Conservation (phyloP, 1,140 invertebrate species). For the Trichomalopsis sarcophagae region DNA sequence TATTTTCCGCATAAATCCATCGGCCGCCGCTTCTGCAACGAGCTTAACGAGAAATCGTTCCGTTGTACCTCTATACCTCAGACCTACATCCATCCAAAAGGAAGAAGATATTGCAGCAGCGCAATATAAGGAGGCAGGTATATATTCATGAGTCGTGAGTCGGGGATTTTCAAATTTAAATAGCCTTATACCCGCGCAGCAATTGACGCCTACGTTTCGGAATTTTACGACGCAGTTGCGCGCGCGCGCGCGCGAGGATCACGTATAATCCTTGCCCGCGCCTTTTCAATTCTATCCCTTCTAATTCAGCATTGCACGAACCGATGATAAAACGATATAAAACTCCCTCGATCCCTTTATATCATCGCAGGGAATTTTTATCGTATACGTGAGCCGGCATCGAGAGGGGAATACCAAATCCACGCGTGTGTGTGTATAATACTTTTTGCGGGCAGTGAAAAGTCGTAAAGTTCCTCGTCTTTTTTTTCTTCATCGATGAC, state of each 20-base stretch:
- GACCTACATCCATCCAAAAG: neutral
- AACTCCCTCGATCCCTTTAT: neutral
- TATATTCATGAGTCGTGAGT: neutral
- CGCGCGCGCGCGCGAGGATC: neutral
- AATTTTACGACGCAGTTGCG: neutral
- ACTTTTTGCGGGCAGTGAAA: neutral
- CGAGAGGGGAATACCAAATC: neutral
- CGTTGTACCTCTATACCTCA: too few species aligned
- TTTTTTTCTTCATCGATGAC: slow-evolving; percentile 27
- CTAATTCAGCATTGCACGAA: slow-evolving; percentile 37
- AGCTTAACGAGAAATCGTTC: too few species aligned
- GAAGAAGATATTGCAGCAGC: neutral
- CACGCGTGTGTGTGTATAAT: neutral
- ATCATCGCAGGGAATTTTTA: neutral
- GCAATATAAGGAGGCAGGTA: neutral
- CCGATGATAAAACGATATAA: slow-evolving; percentile 22
- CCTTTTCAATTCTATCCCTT: slow-evolving; percentile 24
- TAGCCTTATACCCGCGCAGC: neutral
- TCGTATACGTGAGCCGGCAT: neutral
- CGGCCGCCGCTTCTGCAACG: neutral
- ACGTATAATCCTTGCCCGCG: neutral
- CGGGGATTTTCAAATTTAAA: slow-evolving; percentile 26
- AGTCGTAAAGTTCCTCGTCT: slow-evolving; percentile 7
- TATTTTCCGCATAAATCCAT: neutral
- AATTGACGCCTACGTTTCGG: neutral